Percentiles rank a stretch among this genome's conserved stretches.
Conservation (phyloP, 2,888 invertebrate genomes). For the Eupithecia centaureata region DNA sequence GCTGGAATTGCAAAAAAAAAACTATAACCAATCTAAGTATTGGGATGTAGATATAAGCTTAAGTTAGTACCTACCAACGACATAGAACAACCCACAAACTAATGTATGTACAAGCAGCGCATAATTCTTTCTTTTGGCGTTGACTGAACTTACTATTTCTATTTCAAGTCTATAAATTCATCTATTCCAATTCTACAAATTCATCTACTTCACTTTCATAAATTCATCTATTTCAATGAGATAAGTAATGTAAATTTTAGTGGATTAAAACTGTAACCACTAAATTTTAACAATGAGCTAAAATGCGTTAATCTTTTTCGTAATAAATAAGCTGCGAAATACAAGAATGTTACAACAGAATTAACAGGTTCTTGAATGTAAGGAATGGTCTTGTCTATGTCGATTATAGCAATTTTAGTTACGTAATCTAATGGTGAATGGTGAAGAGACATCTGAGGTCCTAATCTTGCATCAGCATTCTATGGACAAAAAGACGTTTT, state of each 20-base stretch:
- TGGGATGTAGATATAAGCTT: not conserved
- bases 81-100: not conserved
- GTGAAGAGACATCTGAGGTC: slow-evolving; percentile 65
- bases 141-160: not conserved
- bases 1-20: slow-evolving; percentile 55
- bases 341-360: not conserved
- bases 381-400: slow-evolving; percentile 36
- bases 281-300: not conserved
- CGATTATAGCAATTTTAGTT: slow-evolving; percentile 52
- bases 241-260: not conserved
- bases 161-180: not conserved
- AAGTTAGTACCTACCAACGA: slow-evolving; percentile 1
- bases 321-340: not conserved
- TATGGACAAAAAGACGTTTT: slow-evolving; percentile 67
- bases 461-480: slow-evolving; percentile 65
- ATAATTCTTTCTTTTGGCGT: not conserved
- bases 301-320: not conserved
- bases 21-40: not conserved
- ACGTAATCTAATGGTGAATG: slow-evolving; percentile 67
- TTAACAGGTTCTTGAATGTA: not conserved
- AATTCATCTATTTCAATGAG: not conserved
- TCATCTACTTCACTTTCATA: too few relatives aligned
- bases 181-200: too few relatives aligned
- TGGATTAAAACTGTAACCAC: not conserved
- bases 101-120: not conserved